A percentile compares a stretch with the other conserved stretches of the same genome.
These are phyloP conservation scores for Nomada ruficornis DNA, from an alignment of 2,888 invertebrate species.

Conservation along the genomic window DNA sequence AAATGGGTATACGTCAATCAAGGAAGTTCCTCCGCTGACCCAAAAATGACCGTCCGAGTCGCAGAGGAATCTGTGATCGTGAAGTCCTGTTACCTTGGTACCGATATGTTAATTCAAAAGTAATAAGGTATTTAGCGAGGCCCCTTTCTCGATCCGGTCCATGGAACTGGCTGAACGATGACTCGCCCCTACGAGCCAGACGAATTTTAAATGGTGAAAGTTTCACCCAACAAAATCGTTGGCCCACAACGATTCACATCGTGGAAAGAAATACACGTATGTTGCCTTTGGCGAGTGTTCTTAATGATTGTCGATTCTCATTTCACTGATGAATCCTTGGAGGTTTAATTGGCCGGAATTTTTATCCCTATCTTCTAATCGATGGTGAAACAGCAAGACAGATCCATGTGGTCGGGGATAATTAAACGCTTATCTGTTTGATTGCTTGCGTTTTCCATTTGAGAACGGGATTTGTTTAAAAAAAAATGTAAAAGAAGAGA, in stretches of 20 bases:
- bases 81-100: constrained; percentile 73
- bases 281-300: not conserved
- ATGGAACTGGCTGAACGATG: constrained; percentile 57
- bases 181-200: constrained; percentile 65
- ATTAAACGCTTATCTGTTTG: not conserved
- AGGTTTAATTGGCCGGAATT: too few species aligned
- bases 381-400: not conserved
- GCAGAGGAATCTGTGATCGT: constrained; percentile 42
- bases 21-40: constrained; percentile 29
- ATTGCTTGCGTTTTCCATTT: not conserved
- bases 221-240: constrained; percentile 58
- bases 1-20: not conserved
- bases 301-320: too few species aligned
- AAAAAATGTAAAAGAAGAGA: not conserved
- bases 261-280: too few species aligned
- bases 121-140: constrained; percentile 73
- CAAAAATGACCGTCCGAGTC: constrained; percentile 46
- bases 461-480: not conserved
- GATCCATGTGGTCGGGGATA: not conserved
- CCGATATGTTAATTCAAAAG: constrained; percentile 75
- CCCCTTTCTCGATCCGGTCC: constrained; percentile 70
- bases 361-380: too few species aligned
- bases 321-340: too few species aligned
- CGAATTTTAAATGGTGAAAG: constrained; percentile 82
- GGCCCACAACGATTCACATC: constrained; percentile 30